Conservation (phyloP, 2,797 vertebrate genomes). For the Anolis apletophallus region DNA sequence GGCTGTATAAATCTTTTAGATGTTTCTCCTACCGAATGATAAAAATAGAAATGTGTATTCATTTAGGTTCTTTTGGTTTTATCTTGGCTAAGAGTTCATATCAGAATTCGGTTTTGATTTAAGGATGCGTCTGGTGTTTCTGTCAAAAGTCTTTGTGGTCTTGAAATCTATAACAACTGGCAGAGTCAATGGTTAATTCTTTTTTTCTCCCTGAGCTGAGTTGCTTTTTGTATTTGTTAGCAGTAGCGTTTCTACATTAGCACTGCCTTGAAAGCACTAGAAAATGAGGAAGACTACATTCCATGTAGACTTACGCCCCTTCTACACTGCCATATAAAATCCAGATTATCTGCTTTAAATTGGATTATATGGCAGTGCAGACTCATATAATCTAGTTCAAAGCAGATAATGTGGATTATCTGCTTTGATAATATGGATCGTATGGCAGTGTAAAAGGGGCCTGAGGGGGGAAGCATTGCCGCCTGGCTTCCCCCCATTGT, state of each 20-base stretch:
- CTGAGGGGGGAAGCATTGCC: no score
- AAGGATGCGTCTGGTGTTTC: background rate
- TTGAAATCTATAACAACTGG: background rate
- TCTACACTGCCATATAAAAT: no score
- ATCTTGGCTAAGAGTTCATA: background rate
- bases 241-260: background rate
- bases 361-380: no score
- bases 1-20: slow-evolving; percentile 29
- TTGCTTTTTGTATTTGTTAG: background rate
- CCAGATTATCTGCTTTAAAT: no score
- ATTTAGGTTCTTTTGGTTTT: background rate
- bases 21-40: background rate
- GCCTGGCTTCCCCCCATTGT: no score
- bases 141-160: background rate
- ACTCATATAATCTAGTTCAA: no score
- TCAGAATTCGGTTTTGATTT: background rate
- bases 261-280: no score
- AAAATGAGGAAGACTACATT: no score
- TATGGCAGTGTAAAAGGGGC: no score
- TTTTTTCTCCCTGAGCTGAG: background rate
- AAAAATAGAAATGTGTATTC: slow-evolving; percentile 27
- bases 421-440: no score
- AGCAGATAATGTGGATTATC: no score
- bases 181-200: background rate
- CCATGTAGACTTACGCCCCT: no score